Evolutionary conservation across 2,113 vertebrate genomes (phyloP).

Genomic region (Megalops atlanticus): DNA sequence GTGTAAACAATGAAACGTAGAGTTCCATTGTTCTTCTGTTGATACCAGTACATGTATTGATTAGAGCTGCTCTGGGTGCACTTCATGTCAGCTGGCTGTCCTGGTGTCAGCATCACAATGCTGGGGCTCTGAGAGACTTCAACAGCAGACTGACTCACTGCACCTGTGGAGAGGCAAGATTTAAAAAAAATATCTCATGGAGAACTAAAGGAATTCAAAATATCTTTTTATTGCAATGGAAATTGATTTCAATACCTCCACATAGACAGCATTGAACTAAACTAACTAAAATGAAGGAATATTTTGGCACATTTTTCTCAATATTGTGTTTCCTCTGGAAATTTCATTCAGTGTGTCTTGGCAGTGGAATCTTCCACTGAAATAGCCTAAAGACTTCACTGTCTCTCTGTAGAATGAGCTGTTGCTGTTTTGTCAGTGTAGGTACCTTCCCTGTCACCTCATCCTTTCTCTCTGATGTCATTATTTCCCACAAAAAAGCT

Average conservation of each 20-base stretch:
- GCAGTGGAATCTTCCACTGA: neutral
- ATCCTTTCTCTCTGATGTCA: neutral
- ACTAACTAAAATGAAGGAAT: too few relatives aligned
- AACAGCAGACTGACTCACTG: neutral
- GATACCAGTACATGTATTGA: constrained; percentile 36
- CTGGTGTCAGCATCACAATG: neutral
- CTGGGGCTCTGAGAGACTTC: constrained; percentile 6
- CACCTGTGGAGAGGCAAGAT: neutral
- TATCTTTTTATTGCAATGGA: too few relatives aligned
- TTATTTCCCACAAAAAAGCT: neutral
- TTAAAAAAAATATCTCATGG: too few relatives aligned
- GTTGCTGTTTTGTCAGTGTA: too few relatives aligned
- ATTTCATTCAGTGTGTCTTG: too few relatives aligned
- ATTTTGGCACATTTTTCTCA: too few relatives aligned
- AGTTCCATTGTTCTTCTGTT: constrained; percentile 14
- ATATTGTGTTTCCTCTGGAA: too few relatives aligned
- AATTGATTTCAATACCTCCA: neutral
- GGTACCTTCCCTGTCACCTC: neutral
- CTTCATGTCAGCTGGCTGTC: constrained; percentile 1
- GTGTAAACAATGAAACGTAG: constrained; percentile 21
- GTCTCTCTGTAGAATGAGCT: too few relatives aligned
- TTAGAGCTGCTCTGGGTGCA: constrained; percentile 28
- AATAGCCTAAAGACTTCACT: too few relatives aligned
- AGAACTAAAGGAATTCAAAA: neutral
- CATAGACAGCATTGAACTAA: too few relatives aligned